A percentile compares a stretch with the other conserved stretches of the same genome.
phyloP scores from a whole-genome alignment of 2,888 invertebrate genomes.

The Rotaria macrura region DNA sequence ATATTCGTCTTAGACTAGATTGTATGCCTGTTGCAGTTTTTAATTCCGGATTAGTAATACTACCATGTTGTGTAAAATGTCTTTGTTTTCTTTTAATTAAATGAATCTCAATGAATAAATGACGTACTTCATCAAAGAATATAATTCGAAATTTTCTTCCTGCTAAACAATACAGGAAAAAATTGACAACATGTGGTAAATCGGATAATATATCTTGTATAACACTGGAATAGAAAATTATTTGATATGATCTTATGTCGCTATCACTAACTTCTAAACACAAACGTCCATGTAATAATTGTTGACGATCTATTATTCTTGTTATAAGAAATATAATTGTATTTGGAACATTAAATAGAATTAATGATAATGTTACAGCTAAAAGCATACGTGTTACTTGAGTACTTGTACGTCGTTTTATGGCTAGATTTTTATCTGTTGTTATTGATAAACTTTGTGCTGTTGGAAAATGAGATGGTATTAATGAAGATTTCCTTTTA shows the following conservation, averaged over 20 bases:
- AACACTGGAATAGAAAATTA: background rate
- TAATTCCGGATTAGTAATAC: background rate
- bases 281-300: background rate
- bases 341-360: background rate
- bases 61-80: background rate
- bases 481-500: background rate
- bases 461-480: background rate
- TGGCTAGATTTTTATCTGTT: background rate
- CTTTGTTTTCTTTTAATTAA: background rate
- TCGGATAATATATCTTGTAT: background rate
- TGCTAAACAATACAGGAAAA: background rate
- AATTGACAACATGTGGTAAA: background rate
- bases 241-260: background rate
- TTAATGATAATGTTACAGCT: background rate
- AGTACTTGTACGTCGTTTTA: background rate
- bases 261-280: background rate
- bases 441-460: background rate
- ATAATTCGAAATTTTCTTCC: constrained; percentile 4
- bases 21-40: background rate
- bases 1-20: background rate
- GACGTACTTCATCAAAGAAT: background rate
- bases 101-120: background rate
- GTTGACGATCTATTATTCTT: background rate
- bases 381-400: constrained; percentile 15
- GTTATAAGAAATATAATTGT: background rate